Evolutionary conservation across 2,113 vertebrate species (phyloP).

Genomic region (Psephotus haematonotus): DNA sequence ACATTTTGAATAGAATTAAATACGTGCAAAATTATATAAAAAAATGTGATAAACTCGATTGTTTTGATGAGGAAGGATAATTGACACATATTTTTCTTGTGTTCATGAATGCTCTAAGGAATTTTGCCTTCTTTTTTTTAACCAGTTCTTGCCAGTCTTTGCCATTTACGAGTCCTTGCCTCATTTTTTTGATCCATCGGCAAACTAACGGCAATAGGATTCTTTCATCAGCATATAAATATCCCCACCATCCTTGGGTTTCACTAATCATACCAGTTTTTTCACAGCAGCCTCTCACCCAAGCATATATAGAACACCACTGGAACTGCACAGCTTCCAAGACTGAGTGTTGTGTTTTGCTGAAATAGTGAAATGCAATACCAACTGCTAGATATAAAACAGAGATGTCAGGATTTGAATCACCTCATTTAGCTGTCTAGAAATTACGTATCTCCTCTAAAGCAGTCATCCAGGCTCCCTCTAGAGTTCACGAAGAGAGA

Average conservation of each 20-base stretch:
- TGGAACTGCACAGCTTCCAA: not conserved
- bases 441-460: not conserved
- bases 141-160: not conserved
- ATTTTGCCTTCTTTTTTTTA: not conserved
- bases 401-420: not conserved
- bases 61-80: not conserved
- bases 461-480: slow-evolving; percentile 36
- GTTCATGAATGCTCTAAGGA: not conserved
- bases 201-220: not conserved
- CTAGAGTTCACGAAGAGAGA: not conserved
- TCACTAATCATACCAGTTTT: not conserved
- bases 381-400: not conserved
- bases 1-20: not conserved
- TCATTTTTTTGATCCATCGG: not conserved
- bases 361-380: not conserved
- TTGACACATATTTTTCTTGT: not conserved
- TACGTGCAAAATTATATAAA: not conserved
- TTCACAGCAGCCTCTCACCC: not conserved
- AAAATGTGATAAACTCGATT: not conserved
- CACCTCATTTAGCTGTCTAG: not conserved
- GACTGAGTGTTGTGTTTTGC: not conserved
- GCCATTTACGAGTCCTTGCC: not conserved
- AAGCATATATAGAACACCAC: not conserved
- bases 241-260: not conserved
- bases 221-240: not conserved